These are phyloP conservation scores for Coronaproctus castanopsis DNA, from an alignment of 2,888 invertebrate genomes.

Conservation along the genomic window DNA sequence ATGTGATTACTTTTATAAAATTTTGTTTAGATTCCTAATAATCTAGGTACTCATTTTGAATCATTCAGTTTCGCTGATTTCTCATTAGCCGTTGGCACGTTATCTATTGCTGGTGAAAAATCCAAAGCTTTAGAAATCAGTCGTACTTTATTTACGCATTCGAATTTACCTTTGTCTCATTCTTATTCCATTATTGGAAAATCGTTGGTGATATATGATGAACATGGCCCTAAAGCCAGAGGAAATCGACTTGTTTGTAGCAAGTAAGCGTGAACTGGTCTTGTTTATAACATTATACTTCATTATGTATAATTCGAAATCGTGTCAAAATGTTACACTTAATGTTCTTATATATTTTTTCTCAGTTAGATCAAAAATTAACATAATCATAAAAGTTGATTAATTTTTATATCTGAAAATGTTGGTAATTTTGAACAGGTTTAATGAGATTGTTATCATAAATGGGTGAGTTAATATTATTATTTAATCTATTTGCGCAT, in stretches of 20 bases:
- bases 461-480: no score
- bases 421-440: no score
- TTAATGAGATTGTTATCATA: no score
- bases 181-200: conserved; percentile 51
- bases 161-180: conserved; percentile 53
- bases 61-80: conserved; percentile 44
- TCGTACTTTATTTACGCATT: conserved; percentile 57
- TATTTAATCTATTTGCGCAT: no score
- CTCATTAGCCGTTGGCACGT: conserved; percentile 42
- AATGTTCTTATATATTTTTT: background rate
- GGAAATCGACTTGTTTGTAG: conserved; percentile 79
- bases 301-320: background rate
- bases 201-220: conserved; percentile 70
- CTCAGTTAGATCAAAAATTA: no score
- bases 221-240: conserved; percentile 65
- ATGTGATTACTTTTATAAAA: no score
- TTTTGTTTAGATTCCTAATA: no score
- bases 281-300: background rate
- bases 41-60: no score
- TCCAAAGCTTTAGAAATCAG: conserved; percentile 41
- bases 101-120: conserved; percentile 56
- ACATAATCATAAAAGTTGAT: no score
- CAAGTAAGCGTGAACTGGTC: conserved; percentile 35
- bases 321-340: background rate
- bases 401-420: no score